A percentile compares a stretch with the other conserved stretches of the same genome.
These are phyloP conservation scores for Nansenia antarctica DNA, from an alignment of 2,113 vertebrate species.

Conservation along the genomic window DNA sequence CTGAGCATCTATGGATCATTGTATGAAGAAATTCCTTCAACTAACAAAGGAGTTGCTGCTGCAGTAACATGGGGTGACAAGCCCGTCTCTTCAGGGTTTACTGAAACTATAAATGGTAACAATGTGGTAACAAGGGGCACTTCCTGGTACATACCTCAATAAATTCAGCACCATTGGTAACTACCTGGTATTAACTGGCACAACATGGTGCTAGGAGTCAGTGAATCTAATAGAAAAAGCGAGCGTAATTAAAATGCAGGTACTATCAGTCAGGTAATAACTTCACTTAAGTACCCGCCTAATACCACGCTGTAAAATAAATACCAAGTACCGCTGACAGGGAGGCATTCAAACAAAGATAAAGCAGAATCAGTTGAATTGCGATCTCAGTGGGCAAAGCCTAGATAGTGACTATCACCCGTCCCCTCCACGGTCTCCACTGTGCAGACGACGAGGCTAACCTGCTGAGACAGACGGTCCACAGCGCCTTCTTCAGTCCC, in stretches of 20 bases:
- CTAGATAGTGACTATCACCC: neutral
- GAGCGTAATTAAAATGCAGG: too few relatives aligned
- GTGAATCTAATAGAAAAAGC: too few relatives aligned
- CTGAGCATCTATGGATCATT: neutral
- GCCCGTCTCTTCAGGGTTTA: too few relatives aligned
- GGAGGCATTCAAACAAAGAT: neutral
- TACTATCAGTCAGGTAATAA: neutral
- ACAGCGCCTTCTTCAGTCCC: neutral
- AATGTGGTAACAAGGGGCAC: too few relatives aligned
- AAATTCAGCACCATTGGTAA: too few relatives aligned
- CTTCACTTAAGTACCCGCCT: neutral
- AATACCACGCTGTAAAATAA: neutral
- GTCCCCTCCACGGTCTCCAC: neutral
- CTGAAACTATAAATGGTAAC: too few relatives aligned
- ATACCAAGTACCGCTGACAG: neutral
- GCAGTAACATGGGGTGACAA: too few relatives aligned
- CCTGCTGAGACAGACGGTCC: neutral
- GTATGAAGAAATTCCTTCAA: neutral
- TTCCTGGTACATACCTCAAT: too few relatives aligned
- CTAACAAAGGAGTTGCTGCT: neutral
- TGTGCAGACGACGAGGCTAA: too few relatives aligned
- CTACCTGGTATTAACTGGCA: too few relatives aligned
- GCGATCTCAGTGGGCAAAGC: neutral
- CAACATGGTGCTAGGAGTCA: too few relatives aligned
- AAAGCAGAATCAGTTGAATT: neutral